Conservation (phyloP, 2,113 vertebrate genomes). For the Sylvietta virens region DNA sequence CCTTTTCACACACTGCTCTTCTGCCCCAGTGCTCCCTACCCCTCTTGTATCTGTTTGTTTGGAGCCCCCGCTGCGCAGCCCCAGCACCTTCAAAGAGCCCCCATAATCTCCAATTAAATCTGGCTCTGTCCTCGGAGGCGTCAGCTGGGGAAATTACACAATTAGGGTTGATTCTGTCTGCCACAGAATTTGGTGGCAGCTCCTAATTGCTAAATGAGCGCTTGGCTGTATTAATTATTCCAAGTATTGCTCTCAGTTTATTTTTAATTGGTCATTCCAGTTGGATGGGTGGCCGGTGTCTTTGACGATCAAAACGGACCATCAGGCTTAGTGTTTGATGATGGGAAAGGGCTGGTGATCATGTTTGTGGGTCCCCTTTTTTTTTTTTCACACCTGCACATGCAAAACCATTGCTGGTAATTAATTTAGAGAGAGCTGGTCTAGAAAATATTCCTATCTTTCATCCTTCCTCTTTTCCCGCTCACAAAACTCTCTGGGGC, state of each 20-base stretch:
- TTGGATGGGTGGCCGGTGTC: conserved; percentile 45
- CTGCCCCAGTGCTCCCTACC: conserved; percentile 40
- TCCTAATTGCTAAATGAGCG: conserved; percentile 58
- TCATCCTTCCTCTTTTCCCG: background rate
- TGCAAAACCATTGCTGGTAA: background rate
- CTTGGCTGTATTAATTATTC: conserved; percentile 54
- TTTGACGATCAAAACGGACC: background rate
- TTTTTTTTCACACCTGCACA: background rate
- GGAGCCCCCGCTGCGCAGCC: conserved; percentile 9
- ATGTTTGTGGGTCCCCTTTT: background rate
- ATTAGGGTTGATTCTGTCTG: conserved; percentile 60
- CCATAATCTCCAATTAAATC: conserved; percentile 69
- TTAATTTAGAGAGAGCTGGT: background rate
- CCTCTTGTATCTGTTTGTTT: conserved; percentile 58
- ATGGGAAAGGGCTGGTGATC: conserved; percentile 3
- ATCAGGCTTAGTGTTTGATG: background rate
- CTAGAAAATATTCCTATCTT: conserved; percentile 8
- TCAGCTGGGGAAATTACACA: conserved; percentile 67
- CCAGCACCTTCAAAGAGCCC: conserved; percentile 60
- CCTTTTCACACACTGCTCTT: conserved; percentile 35
- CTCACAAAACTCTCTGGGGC: background rate
- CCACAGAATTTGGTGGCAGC: conserved; percentile 55
- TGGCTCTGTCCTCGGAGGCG: conserved; percentile 43
- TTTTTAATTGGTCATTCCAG: conserved; percentile 61
- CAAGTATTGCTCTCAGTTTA: background rate